A percentile compares a stretch with the other conserved stretches of the same genome.
These are phyloP conservation scores for Phylloscopus trochiloides DNA, from an alignment of 2,113 vertebrate genomes.

Conservation along the genomic window DNA sequence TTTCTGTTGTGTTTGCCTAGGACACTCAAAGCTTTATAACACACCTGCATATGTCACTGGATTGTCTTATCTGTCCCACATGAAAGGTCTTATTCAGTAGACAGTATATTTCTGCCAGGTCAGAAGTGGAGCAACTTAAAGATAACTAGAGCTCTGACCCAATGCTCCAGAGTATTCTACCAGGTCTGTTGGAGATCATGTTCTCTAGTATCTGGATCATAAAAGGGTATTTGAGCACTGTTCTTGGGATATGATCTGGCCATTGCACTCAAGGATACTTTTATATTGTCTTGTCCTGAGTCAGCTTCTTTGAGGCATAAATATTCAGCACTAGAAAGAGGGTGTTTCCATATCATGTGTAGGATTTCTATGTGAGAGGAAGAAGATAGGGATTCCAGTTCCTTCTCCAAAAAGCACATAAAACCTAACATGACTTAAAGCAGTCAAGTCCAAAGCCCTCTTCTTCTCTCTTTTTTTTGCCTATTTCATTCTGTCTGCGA, in stretches of 20 bases:
- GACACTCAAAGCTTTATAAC: not conserved
- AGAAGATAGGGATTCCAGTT: not conserved
- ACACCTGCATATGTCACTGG: not conserved
- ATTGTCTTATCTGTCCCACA: not conserved
- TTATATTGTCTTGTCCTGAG: not conserved
- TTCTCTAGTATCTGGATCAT: not conserved
- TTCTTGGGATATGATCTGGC: not conserved
- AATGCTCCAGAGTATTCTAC: not conserved
- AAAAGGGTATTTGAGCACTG: not conserved
- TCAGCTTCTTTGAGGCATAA: not conserved
- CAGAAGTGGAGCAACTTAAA: not conserved
- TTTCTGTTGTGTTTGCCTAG: not conserved
- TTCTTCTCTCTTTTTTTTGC: not conserved
- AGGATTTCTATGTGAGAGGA: not conserved
- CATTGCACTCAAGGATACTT: not conserved
- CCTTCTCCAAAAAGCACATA: not conserved
- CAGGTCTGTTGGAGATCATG: not conserved
- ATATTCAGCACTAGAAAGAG: not conserved
- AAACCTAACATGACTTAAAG: not conserved
- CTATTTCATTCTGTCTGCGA: constrained; percentile 6
- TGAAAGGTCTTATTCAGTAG: not conserved
- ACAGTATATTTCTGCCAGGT: not conserved
- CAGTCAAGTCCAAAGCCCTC: not conserved
- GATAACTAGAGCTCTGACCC: not conserved
- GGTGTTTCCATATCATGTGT: not conserved